phyloP scores from a whole-genome alignment of 1,140 invertebrate genomes.

The Euwallacea fornicatus region DNA sequence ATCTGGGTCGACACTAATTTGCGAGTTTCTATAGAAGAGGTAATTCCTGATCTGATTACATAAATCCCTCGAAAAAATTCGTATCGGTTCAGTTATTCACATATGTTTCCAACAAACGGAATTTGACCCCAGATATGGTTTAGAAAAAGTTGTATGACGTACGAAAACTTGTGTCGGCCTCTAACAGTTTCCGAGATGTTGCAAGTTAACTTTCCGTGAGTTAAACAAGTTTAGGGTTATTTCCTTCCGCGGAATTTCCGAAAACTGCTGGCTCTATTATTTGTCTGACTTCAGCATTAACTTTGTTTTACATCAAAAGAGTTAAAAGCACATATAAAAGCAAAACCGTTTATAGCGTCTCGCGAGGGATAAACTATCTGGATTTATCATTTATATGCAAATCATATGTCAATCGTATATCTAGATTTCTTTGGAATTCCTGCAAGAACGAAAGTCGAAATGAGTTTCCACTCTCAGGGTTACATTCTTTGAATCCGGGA shows the following conservation, averaged over 20 bases:
- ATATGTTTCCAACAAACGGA: neutral
- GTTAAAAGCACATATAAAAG: too few species aligned
- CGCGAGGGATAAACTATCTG: too few species aligned
- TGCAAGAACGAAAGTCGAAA: slow-evolving; percentile 13
- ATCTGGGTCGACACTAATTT: slow-evolving; percentile 35
- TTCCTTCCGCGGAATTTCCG: too few species aligned
- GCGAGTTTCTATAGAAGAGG: slow-evolving; percentile 30
- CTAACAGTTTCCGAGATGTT: neutral
- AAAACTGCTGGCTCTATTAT: too few species aligned
- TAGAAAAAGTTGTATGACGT: neutral
- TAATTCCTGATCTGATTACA: slow-evolving; percentile 30
- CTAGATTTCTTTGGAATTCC: slow-evolving; percentile 3
- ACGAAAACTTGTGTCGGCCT: neutral
- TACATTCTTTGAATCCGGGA: slow-evolving; percentile 10
- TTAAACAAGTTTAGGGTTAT: too few species aligned
- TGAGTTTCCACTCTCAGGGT: slow-evolving; percentile 16
- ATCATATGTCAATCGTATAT: slow-evolving; percentile 30
- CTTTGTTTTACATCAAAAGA: too few species aligned
- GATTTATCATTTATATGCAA: slow-evolving; percentile 33
- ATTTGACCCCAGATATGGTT: neutral
- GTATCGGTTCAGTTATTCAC: neutral
- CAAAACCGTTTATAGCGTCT: too few species aligned
- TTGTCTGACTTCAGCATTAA: too few species aligned
- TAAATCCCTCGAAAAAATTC: neutral
- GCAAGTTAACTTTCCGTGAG: too few species aligned